Percentiles rank a stretch among this genome's conserved stretches.
phyloP scores from a whole-genome alignment of 2,797 vertebrate genomes.

The Hybognathus amarus region DNA sequence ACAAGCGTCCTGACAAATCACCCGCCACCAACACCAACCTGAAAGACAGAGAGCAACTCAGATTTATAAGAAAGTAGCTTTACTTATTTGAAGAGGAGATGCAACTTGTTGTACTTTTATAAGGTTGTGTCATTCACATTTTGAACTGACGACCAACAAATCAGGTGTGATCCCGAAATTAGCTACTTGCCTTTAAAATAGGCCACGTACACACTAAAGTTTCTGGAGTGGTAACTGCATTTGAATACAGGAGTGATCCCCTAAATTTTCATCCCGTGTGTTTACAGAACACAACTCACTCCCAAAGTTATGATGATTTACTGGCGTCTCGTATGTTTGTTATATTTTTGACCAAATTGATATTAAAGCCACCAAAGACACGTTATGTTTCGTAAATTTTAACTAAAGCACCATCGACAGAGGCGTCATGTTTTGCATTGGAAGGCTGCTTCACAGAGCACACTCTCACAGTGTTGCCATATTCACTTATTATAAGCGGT shows the following conservation, averaged over 20 bases:
- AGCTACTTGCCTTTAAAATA: background rate
- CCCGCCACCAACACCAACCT: constrained; percentile 81
- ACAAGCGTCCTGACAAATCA: constrained; percentile 86
- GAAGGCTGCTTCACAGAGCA: background rate
- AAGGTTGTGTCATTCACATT: background rate
- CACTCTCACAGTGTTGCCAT: background rate
- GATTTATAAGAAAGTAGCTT: constrained; percentile 40
- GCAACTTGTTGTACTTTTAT: background rate
- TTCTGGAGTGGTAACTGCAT: background rate
- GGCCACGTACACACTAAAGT: background rate
- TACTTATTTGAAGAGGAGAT: constrained; percentile 8
- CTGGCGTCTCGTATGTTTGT: background rate
- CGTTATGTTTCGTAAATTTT: background rate
- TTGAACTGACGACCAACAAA: background rate
- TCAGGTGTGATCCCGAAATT: constrained; percentile 12
- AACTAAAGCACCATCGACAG: background rate
- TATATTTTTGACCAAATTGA: background rate
- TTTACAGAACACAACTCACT: background rate
- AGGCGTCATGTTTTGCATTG: background rate
- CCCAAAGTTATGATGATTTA: background rate
- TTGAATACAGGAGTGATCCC: background rate
- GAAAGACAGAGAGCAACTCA: constrained; percentile 67
- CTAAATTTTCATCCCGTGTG: background rate
- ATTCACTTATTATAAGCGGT: background rate
- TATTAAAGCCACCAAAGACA: background rate